Conservation (phyloP, 2,113 vertebrate species). For the Periophthalmodon schlosseri region DNA sequence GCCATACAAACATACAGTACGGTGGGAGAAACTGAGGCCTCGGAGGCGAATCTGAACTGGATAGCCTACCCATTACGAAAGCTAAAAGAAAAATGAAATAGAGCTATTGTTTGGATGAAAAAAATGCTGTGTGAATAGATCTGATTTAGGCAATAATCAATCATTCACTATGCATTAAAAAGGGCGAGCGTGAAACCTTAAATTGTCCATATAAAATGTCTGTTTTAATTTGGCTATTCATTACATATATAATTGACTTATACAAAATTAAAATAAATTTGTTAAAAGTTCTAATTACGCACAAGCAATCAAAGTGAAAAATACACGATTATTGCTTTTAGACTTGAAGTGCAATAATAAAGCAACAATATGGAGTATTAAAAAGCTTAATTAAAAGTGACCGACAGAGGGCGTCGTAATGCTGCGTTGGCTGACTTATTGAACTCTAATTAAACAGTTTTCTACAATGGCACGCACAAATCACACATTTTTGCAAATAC, state of each 20-base stretch:
- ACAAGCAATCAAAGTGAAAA: background rate
- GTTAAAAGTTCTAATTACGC: background rate
- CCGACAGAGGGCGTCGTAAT: slow-evolving; percentile 79
- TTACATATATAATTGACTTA: background rate
- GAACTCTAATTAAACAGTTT: slow-evolving; percentile 43
- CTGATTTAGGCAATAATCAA: background rate
- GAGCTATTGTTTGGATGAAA: background rate
- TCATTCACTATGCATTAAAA: background rate
- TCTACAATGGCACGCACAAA: background rate
- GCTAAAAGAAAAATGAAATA: background rate
- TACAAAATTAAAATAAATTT: background rate
- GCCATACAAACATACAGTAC: slow-evolving; percentile 71
- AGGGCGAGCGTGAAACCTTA: background rate
- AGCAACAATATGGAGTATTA: slow-evolving; percentile 1
- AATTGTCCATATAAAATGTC: background rate
- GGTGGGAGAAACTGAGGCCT: slow-evolving; percentile 26
- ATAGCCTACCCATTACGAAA: background rate
- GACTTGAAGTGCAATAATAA: background rate
- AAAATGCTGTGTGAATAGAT: background rate
- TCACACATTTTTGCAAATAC: background rate
- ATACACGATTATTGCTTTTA: background rate
- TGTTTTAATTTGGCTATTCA: background rate
- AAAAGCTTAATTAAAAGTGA: background rate
- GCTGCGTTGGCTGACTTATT: slow-evolving; percentile 41
- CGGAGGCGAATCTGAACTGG: background rate